These are phyloP conservation scores for Nephrotoma flavescens DNA, from an alignment of 2,888 invertebrate genomes.

Conservation along the genomic window DNA sequence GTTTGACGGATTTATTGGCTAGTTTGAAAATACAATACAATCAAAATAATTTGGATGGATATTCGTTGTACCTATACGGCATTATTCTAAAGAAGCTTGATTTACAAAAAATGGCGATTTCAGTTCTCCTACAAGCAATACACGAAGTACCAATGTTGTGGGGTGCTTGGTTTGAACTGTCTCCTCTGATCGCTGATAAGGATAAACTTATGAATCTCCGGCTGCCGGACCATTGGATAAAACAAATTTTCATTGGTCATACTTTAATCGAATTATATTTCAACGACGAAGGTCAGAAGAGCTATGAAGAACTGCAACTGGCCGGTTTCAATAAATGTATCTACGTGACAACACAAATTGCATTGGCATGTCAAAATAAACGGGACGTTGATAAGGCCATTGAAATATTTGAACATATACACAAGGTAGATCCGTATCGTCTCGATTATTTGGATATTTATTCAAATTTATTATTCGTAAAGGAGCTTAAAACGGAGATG, in stretches of 20 bases:
- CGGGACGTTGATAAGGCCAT: constrained; percentile 86
- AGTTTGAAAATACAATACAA: constrained; percentile 42
- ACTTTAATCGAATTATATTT: constrained; percentile 79
- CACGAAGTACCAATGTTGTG: constrained; percentile 73
- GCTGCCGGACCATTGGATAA: constrained; percentile 86
- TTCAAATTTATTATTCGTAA: constrained; percentile 90
- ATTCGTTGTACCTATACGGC: constrained; percentile 76
- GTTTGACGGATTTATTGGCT: constrained; percentile 39
- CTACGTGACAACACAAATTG: constrained; percentile 83
- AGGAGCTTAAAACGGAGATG: constrained; percentile 81
- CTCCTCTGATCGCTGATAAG: constrained; percentile 68
- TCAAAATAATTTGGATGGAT: constrained; percentile 65
- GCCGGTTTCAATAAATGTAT: constrained; percentile 77
- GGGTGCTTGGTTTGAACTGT: constrained; percentile 90
- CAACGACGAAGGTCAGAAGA: constrained; percentile 75
- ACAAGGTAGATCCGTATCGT: constrained; percentile 79
- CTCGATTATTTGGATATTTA: constrained; percentile 93
- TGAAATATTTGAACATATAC: constrained; percentile 65
- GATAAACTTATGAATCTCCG: constrained; percentile 52
- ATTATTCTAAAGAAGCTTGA: constrained; percentile 79
- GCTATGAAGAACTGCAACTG: constrained; percentile 59
- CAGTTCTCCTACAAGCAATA: constrained; percentile 64
- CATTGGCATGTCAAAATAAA: constrained; percentile 82
- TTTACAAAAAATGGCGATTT: constrained; percentile 59
- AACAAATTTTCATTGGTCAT: constrained; percentile 80